Evolutionary conservation across 2,888 invertebrate genomes (phyloP).

Genomic region (Campoletis raptor): DNA sequence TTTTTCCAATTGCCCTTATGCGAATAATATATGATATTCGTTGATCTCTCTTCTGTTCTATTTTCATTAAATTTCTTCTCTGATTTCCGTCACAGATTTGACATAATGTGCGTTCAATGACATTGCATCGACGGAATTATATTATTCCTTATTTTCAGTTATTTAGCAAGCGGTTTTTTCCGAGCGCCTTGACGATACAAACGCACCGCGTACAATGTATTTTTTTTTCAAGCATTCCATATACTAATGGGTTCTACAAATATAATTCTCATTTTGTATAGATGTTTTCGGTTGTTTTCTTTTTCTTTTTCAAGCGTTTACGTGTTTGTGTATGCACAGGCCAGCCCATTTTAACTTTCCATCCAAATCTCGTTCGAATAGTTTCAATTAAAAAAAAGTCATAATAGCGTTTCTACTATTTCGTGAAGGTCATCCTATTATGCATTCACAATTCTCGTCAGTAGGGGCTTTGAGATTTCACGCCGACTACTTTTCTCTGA

Average conservation of each 20-base stretch:
- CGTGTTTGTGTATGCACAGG: constrained; percentile 18
- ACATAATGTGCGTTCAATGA: constrained; percentile 67
- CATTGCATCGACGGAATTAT: constrained; percentile 66
- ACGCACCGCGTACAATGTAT: constrained; percentile 53
- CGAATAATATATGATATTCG: constrained; percentile 62
- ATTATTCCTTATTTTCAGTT: constrained; percentile 42
- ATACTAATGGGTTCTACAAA: constrained; percentile 64
- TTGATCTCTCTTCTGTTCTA: constrained; percentile 51
- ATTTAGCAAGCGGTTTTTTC: constrained; percentile 53
- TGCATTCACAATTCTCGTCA: not conserved
- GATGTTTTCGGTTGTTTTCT: constrained; percentile 10
- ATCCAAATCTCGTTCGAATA: not conserved
- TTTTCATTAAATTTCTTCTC: constrained; percentile 44
- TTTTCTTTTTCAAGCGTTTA: constrained; percentile 45
- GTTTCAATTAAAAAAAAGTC: not conserved
- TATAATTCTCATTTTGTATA: constrained; percentile 47
- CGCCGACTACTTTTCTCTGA: not conserved
- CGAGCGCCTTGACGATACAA: constrained; percentile 35
- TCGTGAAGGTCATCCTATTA: not conserved
- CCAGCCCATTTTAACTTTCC: not conserved
- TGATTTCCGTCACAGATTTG: constrained; percentile 51
- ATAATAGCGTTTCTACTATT: not conserved
- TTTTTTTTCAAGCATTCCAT: constrained; percentile 54
- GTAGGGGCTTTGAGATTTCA: not conserved
- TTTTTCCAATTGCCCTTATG: constrained; percentile 57